Percentiles rank a stretch among this genome's conserved stretches.
Conservation (phyloP, 2,113 vertebrate genomes). For the Cephalophus harveyi region DNA sequence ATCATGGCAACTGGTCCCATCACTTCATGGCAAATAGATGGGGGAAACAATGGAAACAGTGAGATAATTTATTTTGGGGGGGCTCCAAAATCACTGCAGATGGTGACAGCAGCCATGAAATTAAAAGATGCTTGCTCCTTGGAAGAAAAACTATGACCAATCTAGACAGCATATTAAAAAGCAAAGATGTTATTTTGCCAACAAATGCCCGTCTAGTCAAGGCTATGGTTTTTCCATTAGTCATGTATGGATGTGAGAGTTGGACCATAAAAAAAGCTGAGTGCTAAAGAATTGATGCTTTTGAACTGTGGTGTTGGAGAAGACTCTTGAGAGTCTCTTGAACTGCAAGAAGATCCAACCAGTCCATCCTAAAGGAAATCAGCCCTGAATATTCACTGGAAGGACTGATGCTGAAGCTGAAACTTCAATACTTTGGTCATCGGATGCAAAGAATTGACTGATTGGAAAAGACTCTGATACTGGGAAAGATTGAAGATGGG, state of each 20-base stretch:
- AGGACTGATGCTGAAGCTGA: background rate
- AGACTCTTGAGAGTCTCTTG: background rate
- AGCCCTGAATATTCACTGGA: background rate
- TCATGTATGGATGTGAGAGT: background rate
- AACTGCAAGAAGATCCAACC: background rate
- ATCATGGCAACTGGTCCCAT: background rate
- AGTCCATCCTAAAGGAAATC: background rate
- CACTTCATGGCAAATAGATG: background rate
- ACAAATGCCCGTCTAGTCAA: background rate
- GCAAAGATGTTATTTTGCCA: background rate
- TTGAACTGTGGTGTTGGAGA: background rate
- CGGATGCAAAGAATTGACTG: background rate
- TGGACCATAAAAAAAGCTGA: background rate
- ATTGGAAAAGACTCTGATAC: background rate
- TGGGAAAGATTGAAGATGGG: background rate
- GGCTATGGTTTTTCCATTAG: background rate
- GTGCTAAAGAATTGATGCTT: background rate
- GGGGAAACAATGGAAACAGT: background rate
- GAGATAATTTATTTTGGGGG: background rate
- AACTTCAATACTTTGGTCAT: background rate
- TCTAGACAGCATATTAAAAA: background rate
- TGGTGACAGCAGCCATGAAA: background rate
- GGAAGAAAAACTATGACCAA: background rate
- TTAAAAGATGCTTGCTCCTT: background rate
- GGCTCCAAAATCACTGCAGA: background rate